Base-by-base conservation (phyloP, 2,888 invertebrate genomes). In the Amphipoea oculea region DNA sequence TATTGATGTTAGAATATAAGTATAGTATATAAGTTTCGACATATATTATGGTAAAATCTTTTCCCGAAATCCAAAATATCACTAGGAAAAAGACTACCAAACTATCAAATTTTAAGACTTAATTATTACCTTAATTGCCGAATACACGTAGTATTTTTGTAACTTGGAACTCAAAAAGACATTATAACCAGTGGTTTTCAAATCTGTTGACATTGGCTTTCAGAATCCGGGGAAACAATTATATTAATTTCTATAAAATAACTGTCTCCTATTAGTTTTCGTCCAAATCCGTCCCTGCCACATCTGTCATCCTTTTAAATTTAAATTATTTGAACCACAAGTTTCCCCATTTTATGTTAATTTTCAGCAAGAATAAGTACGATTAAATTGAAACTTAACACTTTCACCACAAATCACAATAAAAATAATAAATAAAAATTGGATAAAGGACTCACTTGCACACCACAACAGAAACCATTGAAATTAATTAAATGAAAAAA, bases 281-380 rank as follows among this genome's bases (percentile, higher is more conserved):
- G 14, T n/a, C 14, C 2, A 57, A 57, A 66, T 45, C 29, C 36
- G 4, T 45, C 29, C 51, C 57, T 17, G 14, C 40, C 9, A 67
- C 12, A 48, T 23, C 51, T 1, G 1, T 40, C 48, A 40, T 57
- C 17, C 0, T n/a, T 60, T n/a, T 14, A 51, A 20, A 23, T 17
- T 62, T 54, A 9, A 2, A 54, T 54, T 40, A 54, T 40, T 60
- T 17, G n/a, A 23, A 45, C n/a, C 0, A 42, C 17, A 40, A 36
- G 3, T 17, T 14, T 57, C n/a, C 20, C 14, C 12, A n/a, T 45
- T 74, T 60, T 36, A 62, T 74, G 76, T 51, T 20, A 68, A 62
- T 3, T 51, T 73, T 66, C 29, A 51, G n/a, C 60, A 85, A 82
- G 70, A 73, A 78, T 85, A 85, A 86, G 83, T 81, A 86, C 78